Evolutionary conservation across 2,113 vertebrate species (phyloP).

Genomic region (Synodontis membranacea): DNA sequence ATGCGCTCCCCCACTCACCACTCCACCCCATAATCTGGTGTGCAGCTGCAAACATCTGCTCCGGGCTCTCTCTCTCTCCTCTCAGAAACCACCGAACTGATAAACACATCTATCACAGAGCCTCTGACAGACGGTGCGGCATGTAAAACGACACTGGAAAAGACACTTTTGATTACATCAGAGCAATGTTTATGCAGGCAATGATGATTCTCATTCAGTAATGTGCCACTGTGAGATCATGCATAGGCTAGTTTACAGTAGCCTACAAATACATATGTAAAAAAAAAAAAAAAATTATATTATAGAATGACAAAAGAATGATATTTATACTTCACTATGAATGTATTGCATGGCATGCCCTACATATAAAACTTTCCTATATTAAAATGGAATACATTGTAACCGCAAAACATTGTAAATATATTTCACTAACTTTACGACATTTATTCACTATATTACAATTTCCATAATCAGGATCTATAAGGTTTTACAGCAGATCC

Average conservation of each 20-base stretch:
- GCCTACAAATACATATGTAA: constrained; percentile 26
- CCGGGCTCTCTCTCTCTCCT: constrained; percentile 46
- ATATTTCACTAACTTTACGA: too few species aligned
- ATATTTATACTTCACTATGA: background rate
- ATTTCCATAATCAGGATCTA: background rate
- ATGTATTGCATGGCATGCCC: background rate
- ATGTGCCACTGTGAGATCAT: constrained; percentile 21
- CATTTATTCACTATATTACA: background rate
- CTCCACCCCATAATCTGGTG: constrained; percentile 79
- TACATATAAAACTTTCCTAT: background rate
- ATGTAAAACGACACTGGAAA: constrained; percentile 53
- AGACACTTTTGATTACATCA: constrained; percentile 58
- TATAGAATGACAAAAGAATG: background rate
- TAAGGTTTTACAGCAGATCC: constrained; percentile 7
- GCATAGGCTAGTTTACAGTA: constrained; percentile 5
- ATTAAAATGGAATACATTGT: background rate
- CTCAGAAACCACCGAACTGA: constrained; percentile 69
- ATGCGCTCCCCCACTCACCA: constrained; percentile 65
- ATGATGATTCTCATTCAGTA: constrained; percentile 13
- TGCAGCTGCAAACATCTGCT: constrained; percentile 79
- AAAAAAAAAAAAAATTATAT: background rate
- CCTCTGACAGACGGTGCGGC: constrained; percentile 62
- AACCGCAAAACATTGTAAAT: background rate
- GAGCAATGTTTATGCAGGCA: constrained; percentile 32
- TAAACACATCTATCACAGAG: constrained; percentile 71